Evolutionary conservation across 2,888 invertebrate species (phyloP).

Genomic region (Mesochorus sp.): DNA sequence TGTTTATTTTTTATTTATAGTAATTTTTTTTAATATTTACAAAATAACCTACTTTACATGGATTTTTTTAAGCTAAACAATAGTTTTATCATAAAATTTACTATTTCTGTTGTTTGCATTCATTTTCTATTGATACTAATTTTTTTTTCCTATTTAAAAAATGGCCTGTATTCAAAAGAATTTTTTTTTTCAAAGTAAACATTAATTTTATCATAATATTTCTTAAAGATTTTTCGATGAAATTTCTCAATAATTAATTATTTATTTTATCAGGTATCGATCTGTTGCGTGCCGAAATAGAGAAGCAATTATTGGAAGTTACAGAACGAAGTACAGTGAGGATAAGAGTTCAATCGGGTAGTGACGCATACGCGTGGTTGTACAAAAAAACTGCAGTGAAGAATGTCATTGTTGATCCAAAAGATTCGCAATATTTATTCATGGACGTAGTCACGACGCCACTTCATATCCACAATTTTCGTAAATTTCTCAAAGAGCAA

Average conservation of each 20-base stretch:
- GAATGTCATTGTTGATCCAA: constrained; percentile 82
- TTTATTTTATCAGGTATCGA: constrained; percentile 81
- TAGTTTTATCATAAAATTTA: no score
- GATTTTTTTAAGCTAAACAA: no score
- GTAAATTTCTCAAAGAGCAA: constrained; percentile 75
- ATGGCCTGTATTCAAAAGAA: no score
- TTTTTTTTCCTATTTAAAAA: no score
- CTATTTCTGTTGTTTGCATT: no score
- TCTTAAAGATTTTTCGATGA: neutral
- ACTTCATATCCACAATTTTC: constrained; percentile 84
- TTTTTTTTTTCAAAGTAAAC: neutral
- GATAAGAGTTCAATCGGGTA: constrained; percentile 85
- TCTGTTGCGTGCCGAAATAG: constrained; percentile 80
- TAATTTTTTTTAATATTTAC: no score
- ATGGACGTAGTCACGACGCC: constrained; percentile 85
- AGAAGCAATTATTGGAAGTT: constrained; percentile 83
- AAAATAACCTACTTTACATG: no score
- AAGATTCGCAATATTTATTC: constrained; percentile 83
- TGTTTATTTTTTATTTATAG: no score
- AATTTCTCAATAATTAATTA: constrained; percentile 36
- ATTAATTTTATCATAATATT: neutral
- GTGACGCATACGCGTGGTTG: constrained; percentile 85
- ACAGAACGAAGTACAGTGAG: constrained; percentile 84
- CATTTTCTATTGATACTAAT: no score
- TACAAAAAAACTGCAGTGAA: constrained; percentile 86